phyloP scores from a whole-genome alignment of 1,140 invertebrate species.

The Drosophila serrata region DNA sequence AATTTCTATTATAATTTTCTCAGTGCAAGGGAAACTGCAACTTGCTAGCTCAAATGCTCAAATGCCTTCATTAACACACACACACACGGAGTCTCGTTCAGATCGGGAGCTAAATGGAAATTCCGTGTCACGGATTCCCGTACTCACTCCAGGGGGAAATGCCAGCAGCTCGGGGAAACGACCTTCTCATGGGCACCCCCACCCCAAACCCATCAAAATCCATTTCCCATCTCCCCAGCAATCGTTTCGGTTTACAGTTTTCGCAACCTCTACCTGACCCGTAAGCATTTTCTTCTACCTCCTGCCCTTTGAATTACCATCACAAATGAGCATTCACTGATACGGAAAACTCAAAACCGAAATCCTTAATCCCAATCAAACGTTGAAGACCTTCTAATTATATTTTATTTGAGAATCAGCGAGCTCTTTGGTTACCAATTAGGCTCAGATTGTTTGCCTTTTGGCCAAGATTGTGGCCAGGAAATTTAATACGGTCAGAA shows the following conservation, averaged over 20 bases:
- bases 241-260: constrained; percentile 42
- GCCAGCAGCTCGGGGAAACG: constrained; percentile 26
- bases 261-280: constrained; percentile 58
- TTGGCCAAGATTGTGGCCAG: constrained; percentile 10
- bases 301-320: constrained; percentile 5
- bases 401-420: constrained; percentile 28
- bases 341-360: constrained; percentile 41
- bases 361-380: constrained; percentile 33
- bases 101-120: constrained; percentile 59
- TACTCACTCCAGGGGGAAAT: constrained; percentile 31
- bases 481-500: not conserved
- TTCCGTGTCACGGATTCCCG: constrained; percentile 41
- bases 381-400: constrained; percentile 38
- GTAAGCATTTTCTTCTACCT: constrained; percentile 15
- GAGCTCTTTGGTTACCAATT: constrained; percentile 72
- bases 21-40: constrained; percentile 25
- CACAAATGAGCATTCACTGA: constrained; percentile 39
- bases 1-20: no score
- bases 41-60: constrained; percentile 62
- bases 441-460: constrained; percentile 43
- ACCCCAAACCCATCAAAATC: constrained; percentile 8
- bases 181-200: constrained; percentile 34
- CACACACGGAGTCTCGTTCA: not conserved
- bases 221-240: constrained; percentile 1
- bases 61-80: constrained; percentile 74